Evolutionary conservation across 2,888 invertebrate genomes (phyloP), one percentile per base, ranked within the genome.

Genomic region (Trichacis sp.): DNA sequence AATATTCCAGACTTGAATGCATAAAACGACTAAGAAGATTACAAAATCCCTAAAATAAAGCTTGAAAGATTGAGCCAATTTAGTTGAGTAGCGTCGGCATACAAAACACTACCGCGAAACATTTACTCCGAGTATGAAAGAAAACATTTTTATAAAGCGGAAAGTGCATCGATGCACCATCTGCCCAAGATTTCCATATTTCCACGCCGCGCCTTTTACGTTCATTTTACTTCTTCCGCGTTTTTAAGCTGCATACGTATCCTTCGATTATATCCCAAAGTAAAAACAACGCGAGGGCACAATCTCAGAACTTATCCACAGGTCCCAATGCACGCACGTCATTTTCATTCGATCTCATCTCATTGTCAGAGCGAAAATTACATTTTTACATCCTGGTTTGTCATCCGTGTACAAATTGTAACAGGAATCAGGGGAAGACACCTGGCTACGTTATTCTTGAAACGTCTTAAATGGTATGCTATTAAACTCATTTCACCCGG

Each of bases 401-500:
- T 8, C 24, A 5, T 24, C 24, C 4, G 62, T 62, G 9, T 24
- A 11, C 36, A 24, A 43, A 9, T 46, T 38, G 18, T 17, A 40
- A 29, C 46, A 57, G 11, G 29, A 51, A 56, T 62, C 56, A 58
- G 54, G 57, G 57, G 59, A 62, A 62, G 66, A 66, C 66, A 67
- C 67, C 67, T 67, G 67, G 66, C 62, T 40, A 50, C 62, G 20
- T 52, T 55, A 59, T 20, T 52, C 49, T 40, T 36, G 48, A 51
- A 56, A 56, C 52, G 62, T 62, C 42, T 57, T 48, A 52, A 55
- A 40, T 45, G 45, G 56, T 53, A 50, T 60, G 40, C 63, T 46
- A 67, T 67, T 67, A 63, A 55, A 58, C 63, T 56, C 60, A 63
- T 62, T 60, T 59, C 53, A 50, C 63, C 51, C 14, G 49, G 43